A percentile compares a stretch with the other conserved stretches of the same genome.
These are phyloP conservation scores for Pseudobourletiella spinata DNA, from an alignment of 1,140 invertebrate species.

Conservation along the genomic window DNA sequence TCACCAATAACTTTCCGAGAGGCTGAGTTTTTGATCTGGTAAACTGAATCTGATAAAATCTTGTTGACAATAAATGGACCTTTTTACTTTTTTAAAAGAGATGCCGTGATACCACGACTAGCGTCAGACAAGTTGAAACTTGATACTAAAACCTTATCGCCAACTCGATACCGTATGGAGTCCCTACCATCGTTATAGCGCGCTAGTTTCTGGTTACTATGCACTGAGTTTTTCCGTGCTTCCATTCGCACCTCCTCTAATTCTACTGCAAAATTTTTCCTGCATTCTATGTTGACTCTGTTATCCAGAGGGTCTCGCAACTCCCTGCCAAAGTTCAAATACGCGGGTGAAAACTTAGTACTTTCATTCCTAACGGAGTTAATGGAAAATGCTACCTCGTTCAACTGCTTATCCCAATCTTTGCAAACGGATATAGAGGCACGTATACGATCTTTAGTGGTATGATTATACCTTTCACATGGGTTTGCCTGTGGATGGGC, in stretches of 20 bases:
- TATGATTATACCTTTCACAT: conserved; percentile 23
- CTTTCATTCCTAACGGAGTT: conserved; percentile 40
- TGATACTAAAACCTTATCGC: background rate
- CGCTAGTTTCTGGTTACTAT: too few species aligned
- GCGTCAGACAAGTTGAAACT: background rate
- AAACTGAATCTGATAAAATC: background rate
- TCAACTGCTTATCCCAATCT: conserved; percentile 38
- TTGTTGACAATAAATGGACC: background rate
- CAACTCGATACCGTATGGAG: background rate
- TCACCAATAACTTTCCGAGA: too few species aligned
- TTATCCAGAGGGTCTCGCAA: background rate
- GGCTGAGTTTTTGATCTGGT: too few species aligned
- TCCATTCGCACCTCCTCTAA: background rate
- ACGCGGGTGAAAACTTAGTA: conserved; percentile 40
- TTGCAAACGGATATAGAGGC: conserved; percentile 16
- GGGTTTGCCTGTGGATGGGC: conserved; percentile 30
- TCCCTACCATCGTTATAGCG: background rate
- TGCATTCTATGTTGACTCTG: background rate
- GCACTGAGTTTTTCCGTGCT: too few species aligned
- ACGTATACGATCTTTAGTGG: conserved; percentile 22
- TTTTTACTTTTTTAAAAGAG: background rate
- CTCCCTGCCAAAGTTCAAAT: background rate
- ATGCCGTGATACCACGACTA: background rate
- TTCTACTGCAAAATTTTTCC: background rate
- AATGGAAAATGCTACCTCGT: conserved; percentile 41